Evolutionary conservation across 2,888 invertebrate genomes (phyloP), one percentile per base, ranked within the genome.

Genomic region (Andrena fulva): DNA sequence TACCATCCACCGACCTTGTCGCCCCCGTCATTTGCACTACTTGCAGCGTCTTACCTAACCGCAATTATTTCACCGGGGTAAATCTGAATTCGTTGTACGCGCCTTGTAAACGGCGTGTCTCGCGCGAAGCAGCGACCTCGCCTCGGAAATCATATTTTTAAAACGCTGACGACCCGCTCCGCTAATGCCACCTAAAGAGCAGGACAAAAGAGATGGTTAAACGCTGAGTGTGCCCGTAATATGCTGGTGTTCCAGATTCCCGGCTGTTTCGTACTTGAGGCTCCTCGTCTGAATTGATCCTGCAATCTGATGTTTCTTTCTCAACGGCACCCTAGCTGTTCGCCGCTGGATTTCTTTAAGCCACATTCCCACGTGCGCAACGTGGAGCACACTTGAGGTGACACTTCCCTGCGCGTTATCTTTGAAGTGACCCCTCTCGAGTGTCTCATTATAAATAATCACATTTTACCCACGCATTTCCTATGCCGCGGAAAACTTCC

Each of bases 1-100:
- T 77, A 70, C 80, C 27, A 79, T 86, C 85, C 78, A 77, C 66
- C 80, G 88, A 82, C 89, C 89, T 91, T 88, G 89, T 70, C 82
- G 86, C 76, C 85, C 76, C 85, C 85, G 78, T 83, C 70, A 70
- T 85, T 85, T 81, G 63, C 77, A 66, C 77, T 48, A 74, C 62
- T 86, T 62, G 72, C 52, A 50, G 63, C 24, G 27, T 56, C 80
- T 90, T 87, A 68, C 84, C 81, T 77, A 88, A 87, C 60, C 70
- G 71, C 80, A 82, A 85, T 85, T 87, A 84, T 82, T 76, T 56
- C 83, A 63, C 48, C 59, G 62, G 33, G 76, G 80, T 52, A 70
- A 75, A 85, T 84, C 80, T 64, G 75, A 56, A 83, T 70, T 70
- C 52, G 66, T 69, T 69, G 74, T 24, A 59, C 27, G 67, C 54